A percentile compares a stretch with the other conserved stretches of the same genome.
These are phyloP conservation scores for Eubucco bourcierii DNA, from an alignment of 2,113 vertebrate species.

Conservation along the genomic window DNA sequence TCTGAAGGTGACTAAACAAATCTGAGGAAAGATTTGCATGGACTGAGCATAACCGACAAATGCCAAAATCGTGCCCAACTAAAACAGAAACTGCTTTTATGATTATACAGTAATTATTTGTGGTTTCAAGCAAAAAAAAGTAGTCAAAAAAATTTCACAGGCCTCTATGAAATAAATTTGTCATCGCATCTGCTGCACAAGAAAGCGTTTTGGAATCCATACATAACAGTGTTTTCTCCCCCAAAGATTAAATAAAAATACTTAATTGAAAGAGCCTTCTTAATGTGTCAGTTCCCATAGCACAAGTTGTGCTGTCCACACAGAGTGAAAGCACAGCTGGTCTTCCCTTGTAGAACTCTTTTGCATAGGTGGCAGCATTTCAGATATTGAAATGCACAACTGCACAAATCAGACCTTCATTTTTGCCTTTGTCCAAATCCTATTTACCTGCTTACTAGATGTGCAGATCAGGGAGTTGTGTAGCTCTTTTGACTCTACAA, in stretches of 20 bases:
- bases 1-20: not conserved
- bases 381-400: not conserved
- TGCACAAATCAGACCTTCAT: not conserved
- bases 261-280: not conserved
- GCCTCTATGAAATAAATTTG: not conserved
- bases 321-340: not conserved
- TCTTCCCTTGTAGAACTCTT: not conserved
- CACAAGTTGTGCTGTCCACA: not conserved
- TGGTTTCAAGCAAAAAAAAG: not conserved
- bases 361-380: rapidly evolving
- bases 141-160: not conserved
- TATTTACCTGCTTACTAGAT: not conserved
- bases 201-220: not conserved
- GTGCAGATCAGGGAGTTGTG: not conserved
- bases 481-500: not conserved
- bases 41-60: not conserved
- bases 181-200: not conserved
- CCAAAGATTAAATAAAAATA: not conserved
- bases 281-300: not conserved
- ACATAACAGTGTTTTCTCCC: not conserved
- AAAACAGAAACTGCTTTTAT: not conserved
- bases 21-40: not conserved
- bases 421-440: not conserved
- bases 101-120: not conserved
- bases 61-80: not conserved